phyloP scores from a whole-genome alignment of 1,140 invertebrate species.

The Drosophila equinoxialis region DNA sequence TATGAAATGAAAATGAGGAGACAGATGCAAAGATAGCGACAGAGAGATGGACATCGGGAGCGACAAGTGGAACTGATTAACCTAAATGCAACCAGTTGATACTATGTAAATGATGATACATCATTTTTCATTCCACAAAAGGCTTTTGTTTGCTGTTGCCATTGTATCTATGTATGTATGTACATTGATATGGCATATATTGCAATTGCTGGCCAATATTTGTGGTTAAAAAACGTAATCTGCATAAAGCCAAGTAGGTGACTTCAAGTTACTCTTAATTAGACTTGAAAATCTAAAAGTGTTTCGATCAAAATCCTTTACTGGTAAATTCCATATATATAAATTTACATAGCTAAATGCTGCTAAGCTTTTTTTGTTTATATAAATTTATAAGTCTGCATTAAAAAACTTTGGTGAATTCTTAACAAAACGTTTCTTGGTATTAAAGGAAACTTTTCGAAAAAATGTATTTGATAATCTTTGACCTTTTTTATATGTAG shows the following conservation, averaged over 20 bases:
- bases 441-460: too few species aligned
- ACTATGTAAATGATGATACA: constrained; percentile 7
- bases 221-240: constrained; percentile 50
- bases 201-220: constrained; percentile 50
- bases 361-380: too few species aligned
- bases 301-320: too few species aligned
- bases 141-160: constrained; percentile 2
- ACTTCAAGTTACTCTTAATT: neutral
- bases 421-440: too few species aligned
- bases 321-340: too few species aligned
- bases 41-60: constrained; percentile 1
- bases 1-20: constrained; percentile 35
- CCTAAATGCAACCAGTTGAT: constrained; percentile 9
- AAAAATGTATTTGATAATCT: too few species aligned
- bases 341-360: too few species aligned
- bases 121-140: neutral
- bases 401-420: too few species aligned
- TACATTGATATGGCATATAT: constrained; percentile 5
- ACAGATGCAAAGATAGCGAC: too few species aligned
- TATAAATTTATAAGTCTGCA: too few species aligned
- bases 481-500: too few species aligned
- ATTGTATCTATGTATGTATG: neutral
- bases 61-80: constrained; percentile 17
- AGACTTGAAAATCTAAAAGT: too few species aligned
- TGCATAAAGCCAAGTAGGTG: neutral